Percentiles rank a stretch among this genome's conserved stretches.
These are phyloP conservation scores for Ictalurus furcatus DNA, from an alignment of 2,113 vertebrate species.

Conservation along the genomic window DNA sequence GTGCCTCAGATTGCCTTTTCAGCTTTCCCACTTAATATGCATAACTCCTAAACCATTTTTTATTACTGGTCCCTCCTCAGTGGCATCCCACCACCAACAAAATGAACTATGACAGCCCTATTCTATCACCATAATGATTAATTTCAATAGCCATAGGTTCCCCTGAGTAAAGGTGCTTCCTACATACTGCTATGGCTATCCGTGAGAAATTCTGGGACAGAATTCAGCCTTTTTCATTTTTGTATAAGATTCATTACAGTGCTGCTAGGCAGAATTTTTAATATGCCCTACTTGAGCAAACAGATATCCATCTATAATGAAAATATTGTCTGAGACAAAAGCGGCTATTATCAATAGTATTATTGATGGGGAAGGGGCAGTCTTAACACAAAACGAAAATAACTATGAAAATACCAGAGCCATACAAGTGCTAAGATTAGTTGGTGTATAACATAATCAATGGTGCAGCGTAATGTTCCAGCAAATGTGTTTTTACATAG, in stretches of 20 bases:
- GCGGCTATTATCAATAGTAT: conserved; percentile 18
- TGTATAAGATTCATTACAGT: conserved; percentile 51
- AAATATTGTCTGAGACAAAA: conserved; percentile 49
- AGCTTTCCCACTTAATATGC: conserved; percentile 47
- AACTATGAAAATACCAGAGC: neutral
- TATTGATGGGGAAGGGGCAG: conserved; percentile 21
- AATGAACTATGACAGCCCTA: conserved; percentile 58
- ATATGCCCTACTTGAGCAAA: conserved; percentile 48
- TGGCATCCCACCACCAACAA: conserved; percentile 49
- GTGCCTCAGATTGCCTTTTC: conserved; percentile 24
- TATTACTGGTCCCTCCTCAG: conserved; percentile 42
- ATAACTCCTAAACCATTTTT: conserved; percentile 52
- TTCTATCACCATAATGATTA: conserved; percentile 60
- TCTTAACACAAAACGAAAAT: neutral
- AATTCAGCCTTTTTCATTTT: conserved; percentile 39
- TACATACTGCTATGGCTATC: conserved; percentile 46
- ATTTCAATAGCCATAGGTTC: conserved; percentile 55
- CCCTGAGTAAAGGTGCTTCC: conserved; percentile 43
- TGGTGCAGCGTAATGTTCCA: neutral
- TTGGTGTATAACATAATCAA: conserved; percentile 3
- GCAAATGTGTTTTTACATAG: neutral
- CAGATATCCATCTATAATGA: conserved; percentile 51
- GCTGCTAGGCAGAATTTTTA: conserved; percentile 48
- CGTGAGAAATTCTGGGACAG: conserved; percentile 49
- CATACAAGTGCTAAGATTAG: neutral